Percentiles rank a stretch among this genome's conserved stretches.
Evolutionary conservation across 2,888 invertebrate genomes (phyloP).

Genomic region (Scaptomyza tumidula): DNA sequence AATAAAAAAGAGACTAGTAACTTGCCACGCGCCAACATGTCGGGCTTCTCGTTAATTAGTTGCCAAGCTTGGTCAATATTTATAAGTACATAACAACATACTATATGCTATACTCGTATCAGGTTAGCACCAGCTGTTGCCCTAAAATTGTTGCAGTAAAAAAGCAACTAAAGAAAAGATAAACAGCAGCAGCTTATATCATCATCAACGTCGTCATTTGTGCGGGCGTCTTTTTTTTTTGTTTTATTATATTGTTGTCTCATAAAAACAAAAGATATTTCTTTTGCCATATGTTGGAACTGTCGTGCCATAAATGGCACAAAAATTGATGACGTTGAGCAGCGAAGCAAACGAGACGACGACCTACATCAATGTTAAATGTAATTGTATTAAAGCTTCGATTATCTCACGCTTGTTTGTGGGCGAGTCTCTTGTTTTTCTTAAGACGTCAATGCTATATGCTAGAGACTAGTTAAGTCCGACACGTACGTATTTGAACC

Average conservation of each 20-base stretch:
- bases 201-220: conserved; percentile 39
- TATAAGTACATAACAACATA: conserved; percentile 3
- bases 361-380: conserved; percentile 67
- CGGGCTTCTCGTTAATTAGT: conserved; percentile 61
- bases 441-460: not conserved
- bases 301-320: conserved; percentile 52
- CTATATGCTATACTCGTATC: conserved; percentile 16
- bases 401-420: conserved; percentile 42
- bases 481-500: conserved; percentile 18
- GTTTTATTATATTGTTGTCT: conserved; percentile 4
- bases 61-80: conserved; percentile 35
- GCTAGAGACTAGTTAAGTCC: conserved; percentile 17
- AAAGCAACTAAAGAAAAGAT: conserved; percentile 7
- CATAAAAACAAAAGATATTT: conserved; percentile 56
- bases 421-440: conserved; percentile 25
- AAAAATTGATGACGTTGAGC: conserved; percentile 46
- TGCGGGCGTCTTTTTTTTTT: conserved; percentile 50
- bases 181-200: conserved; percentile 62
- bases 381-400: conserved; percentile 53
- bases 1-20: conserved; percentile 15
- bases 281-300: conserved; percentile 50
- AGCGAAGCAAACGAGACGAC: conserved; percentile 34
- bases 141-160: conserved; percentile 20
- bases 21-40: conserved; percentile 66
- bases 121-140: conserved; percentile 45